These are phyloP conservation scores for Tiaroga cobitis DNA, from an alignment of 2,797 vertebrate genomes.

Conservation along the genomic window DNA sequence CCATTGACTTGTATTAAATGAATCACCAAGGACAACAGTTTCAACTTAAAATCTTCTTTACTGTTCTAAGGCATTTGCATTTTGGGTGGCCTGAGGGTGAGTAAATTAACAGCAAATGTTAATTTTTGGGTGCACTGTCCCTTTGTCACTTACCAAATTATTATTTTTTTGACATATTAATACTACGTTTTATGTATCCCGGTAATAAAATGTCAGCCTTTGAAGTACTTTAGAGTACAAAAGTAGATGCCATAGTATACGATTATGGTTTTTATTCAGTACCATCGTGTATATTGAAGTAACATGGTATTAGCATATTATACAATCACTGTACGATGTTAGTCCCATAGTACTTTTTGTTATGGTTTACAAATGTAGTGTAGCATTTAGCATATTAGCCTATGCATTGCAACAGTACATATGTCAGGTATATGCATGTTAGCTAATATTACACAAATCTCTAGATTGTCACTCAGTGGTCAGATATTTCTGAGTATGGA, in stretches of 20 bases:
- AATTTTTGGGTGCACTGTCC: background rate
- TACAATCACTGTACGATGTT: background rate
- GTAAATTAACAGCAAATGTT: background rate
- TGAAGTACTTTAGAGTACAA: background rate
- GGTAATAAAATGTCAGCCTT: background rate
- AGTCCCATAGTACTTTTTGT: background rate
- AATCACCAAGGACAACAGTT: background rate
- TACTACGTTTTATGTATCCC: background rate
- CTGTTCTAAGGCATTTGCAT: background rate
- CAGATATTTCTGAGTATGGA: background rate
- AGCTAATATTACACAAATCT: background rate
- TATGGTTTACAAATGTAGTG: background rate
- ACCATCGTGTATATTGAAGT: background rate
- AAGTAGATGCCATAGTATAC: background rate
- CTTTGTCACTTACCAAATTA: too few relatives aligned
- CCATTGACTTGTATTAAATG: background rate
- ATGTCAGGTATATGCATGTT: background rate
- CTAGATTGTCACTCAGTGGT: background rate
- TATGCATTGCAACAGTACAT: background rate
- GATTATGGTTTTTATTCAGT: background rate
- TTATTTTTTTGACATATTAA: too few relatives aligned
- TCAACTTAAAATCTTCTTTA: background rate
- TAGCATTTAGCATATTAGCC: background rate
- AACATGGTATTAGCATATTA: background rate
- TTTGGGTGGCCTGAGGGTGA: background rate